Evolutionary conservation across 2,888 invertebrate genomes (phyloP).

Genomic region (Drosophila niveifrons): DNA sequence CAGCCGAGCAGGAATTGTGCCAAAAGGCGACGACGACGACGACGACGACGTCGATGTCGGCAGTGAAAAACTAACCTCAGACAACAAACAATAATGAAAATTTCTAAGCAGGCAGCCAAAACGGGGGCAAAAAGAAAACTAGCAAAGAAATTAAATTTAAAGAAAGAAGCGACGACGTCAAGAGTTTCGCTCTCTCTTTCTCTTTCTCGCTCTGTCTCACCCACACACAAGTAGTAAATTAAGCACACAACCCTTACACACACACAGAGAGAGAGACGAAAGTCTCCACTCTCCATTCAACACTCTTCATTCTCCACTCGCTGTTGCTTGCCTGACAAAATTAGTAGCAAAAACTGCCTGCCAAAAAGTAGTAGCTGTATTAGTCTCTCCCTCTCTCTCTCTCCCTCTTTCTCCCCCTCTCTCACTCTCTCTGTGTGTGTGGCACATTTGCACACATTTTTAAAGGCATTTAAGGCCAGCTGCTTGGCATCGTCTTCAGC

Average conservation of each 20-base stretch:
- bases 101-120: conserved; percentile 69
- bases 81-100: conserved; percentile 80
- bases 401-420: conserved; percentile 25
- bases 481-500: conserved; percentile 59
- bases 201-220: conserved; percentile 55
- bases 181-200: conserved; percentile 54
- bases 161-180: conserved; percentile 61
- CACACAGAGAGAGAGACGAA: not conserved
- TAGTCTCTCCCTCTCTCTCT: conserved; percentile 3
- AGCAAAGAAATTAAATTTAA: conserved; percentile 80
- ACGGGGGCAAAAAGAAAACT: conserved; percentile 55
- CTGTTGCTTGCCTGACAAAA: conserved; percentile 45
- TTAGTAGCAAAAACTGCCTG: conserved; percentile 64
- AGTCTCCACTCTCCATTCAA: not conserved
- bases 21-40: conserved; percentile 57
- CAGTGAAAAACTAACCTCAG: conserved; percentile 80
- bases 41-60: conserved; percentile 46
- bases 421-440: conserved; percentile 34
- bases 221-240: conserved; percentile 52
- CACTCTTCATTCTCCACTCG: not conserved
- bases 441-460: conserved; percentile 38
- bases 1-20: conserved; percentile 68
- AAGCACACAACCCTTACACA: conserved; percentile 46
- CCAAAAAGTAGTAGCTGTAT: conserved; percentile 24
- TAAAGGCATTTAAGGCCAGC: conserved; percentile 30